Conservation (phyloP, 1,140 invertebrate species). For the Halyomorpha halys region DNA sequence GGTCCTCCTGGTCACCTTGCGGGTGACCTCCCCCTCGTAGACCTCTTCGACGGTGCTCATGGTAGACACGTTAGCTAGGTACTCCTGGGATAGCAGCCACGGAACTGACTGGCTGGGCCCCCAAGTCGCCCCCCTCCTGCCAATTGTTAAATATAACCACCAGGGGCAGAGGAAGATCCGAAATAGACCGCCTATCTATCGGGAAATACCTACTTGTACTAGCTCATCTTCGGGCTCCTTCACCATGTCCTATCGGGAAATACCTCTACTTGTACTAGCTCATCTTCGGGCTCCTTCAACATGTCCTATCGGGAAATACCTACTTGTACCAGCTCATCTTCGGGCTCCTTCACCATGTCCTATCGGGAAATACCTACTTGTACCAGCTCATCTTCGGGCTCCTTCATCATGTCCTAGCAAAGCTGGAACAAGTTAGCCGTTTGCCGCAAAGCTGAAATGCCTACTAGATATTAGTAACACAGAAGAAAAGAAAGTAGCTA, state of each 20-base stretch:
- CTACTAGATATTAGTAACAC: too few relatives aligned
- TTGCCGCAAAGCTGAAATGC: too few relatives aligned
- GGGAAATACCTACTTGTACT: background rate
- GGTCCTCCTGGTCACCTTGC: constrained; percentile 30
- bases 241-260: too few relatives aligned
- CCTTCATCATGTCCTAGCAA: too few relatives aligned
- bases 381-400: too few relatives aligned
- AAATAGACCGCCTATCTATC: constrained; percentile 13
- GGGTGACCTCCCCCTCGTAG: constrained; percentile 31
- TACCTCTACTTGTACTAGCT: too few relatives aligned
- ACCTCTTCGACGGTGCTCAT: constrained; percentile 32
- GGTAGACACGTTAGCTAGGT: background rate
- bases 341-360: too few relatives aligned
- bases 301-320: background rate
- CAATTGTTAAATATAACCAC: constrained; percentile 25
- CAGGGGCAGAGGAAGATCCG: constrained; percentile 1
- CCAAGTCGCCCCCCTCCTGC: constrained; percentile 9
- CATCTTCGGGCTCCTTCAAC: too few relatives aligned
- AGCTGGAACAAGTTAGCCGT: too few relatives aligned
- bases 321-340: too few relatives aligned
- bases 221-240: too few relatives aligned
- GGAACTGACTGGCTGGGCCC: background rate
- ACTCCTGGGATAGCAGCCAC: background rate
- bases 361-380: background rate
- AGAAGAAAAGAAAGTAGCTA: too few relatives aligned